Evolutionary conservation across 2,888 invertebrate species (phyloP).

Genomic region (Himalopsyche tibetana): DNA sequence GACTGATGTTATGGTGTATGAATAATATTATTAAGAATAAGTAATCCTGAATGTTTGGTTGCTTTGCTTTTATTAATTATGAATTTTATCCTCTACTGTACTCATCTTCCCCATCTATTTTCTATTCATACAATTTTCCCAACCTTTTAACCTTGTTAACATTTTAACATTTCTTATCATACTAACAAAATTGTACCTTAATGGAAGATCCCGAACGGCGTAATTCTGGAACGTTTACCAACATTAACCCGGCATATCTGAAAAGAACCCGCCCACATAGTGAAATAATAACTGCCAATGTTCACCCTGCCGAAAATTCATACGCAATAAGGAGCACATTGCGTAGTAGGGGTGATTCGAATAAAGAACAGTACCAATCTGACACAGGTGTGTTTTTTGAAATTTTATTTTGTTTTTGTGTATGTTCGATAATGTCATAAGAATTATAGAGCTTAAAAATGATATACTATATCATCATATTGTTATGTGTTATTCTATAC

Average conservation of each 20-base stretch:
- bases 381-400: constrained; percentile 34
- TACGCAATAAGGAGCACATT: constrained; percentile 47
- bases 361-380: neutral
- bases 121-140: neutral
- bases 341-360: constrained; percentile 41
- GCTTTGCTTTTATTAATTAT: too few species aligned
- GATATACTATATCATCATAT: too few species aligned
- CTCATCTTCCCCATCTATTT: too few species aligned
- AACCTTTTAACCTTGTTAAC: neutral
- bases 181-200: constrained; percentile 24
- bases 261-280: constrained; percentile 72
- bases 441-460: too few species aligned
- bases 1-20: too few species aligned
- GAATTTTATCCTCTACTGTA: too few species aligned
- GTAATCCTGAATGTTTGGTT: too few species aligned
- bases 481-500: too few species aligned
- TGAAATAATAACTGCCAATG: constrained; percentile 73
- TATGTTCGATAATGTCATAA: neutral
- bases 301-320: constrained; percentile 51
- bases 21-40: too few species aligned
- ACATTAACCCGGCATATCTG: constrained; percentile 74
- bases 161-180: neutral
- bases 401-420: neutral
- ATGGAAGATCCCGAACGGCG: constrained; percentile 70
- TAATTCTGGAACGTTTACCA: constrained; percentile 75